Percentiles rank a stretch among this genome's conserved stretches.
phyloP scores from a whole-genome alignment of 1,140 invertebrate genomes.

The Homalodisca vitripennis region DNA sequence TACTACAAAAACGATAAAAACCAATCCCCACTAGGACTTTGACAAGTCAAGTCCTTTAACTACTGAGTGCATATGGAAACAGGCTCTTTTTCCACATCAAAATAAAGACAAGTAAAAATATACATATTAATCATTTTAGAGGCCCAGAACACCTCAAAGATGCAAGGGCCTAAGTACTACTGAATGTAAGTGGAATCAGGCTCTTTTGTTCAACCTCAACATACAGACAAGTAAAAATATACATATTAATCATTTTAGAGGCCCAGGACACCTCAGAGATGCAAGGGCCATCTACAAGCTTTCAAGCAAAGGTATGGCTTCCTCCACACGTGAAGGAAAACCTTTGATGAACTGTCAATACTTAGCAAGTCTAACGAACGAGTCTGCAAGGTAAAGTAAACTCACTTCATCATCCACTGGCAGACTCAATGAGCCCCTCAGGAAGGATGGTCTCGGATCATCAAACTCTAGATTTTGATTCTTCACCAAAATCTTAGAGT shows the following conservation, averaged over 20 bases:
- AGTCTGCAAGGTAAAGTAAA: too few species aligned
- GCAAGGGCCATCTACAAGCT: too few species aligned
- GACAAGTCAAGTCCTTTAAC: too few species aligned
- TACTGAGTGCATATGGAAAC: too few species aligned
- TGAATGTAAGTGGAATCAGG: too few species aligned
- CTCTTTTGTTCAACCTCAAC: too few species aligned
- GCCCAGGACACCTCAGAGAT: not conserved
- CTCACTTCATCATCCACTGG: slow-evolving; percentile 9
- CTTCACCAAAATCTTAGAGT: slow-evolving; percentile 3
- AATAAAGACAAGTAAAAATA: too few species aligned
- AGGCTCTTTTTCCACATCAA: too few species aligned
- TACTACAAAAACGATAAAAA: too few species aligned
- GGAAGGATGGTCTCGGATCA: slow-evolving; percentile 5
- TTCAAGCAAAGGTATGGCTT: not conserved
- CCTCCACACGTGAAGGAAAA: not conserved
- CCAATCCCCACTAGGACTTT: too few species aligned
- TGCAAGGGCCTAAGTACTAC: slow-evolving; percentile 6
- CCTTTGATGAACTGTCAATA: not conserved
- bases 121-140: not conserved
- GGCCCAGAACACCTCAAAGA: not conserved
- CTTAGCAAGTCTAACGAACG: not conserved
- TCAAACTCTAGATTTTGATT: not conserved
- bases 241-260: not conserved
- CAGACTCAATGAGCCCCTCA: slow-evolving; percentile 17
- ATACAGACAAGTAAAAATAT: too few species aligned